Percentiles rank a stretch among this genome's conserved stretches.
phyloP scores from a whole-genome alignment of 2,888 invertebrate genomes.

The Melikaiella ostensackeni region DNA sequence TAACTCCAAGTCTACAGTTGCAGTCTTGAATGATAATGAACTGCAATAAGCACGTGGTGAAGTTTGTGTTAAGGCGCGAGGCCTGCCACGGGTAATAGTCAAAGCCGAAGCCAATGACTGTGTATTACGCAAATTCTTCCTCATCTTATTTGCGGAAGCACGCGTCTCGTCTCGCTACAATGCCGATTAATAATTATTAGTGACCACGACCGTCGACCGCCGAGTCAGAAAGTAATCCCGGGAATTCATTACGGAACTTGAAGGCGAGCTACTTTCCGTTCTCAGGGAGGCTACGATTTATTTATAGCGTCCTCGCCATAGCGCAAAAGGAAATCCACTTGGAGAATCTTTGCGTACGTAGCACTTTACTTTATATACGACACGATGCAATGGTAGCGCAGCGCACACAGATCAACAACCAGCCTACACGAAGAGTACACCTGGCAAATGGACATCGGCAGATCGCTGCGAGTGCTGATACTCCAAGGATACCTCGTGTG shows the following conservation, averaged over 20 bases:
- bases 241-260: conserved; percentile 74
- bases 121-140: conserved; percentile 22
- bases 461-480: conserved; percentile 31
- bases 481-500: conserved; percentile 35
- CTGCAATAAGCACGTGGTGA: conserved; percentile 11
- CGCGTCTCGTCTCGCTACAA: conserved; percentile 46
- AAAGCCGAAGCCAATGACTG: conserved; percentile 31
- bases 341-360: conserved; percentile 52
- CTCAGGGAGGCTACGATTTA: conserved; percentile 72
- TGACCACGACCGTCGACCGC: conserved; percentile 51
- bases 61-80: conserved; percentile 18
- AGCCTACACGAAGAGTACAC: conserved; percentile 24
- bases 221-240: conserved; percentile 70
- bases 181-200: conserved; percentile 53
- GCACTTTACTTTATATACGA: conserved; percentile 31
- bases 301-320: conserved; percentile 69
- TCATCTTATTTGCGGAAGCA: conserved; percentile 49
- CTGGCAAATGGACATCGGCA: conserved; percentile 28
- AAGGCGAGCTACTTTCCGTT: conserved; percentile 76
- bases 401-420: conserved; percentile 23
- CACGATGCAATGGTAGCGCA: background rate
- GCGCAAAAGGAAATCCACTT: conserved; percentile 68
- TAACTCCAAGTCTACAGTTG: too few species aligned
- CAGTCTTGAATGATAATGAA: background rate
- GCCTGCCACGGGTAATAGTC: background rate